Percentiles rank a stretch among this genome's conserved stretches.
phyloP scores from a whole-genome alignment of 2,888 invertebrate genomes.

The Rapana venosa region DNA sequence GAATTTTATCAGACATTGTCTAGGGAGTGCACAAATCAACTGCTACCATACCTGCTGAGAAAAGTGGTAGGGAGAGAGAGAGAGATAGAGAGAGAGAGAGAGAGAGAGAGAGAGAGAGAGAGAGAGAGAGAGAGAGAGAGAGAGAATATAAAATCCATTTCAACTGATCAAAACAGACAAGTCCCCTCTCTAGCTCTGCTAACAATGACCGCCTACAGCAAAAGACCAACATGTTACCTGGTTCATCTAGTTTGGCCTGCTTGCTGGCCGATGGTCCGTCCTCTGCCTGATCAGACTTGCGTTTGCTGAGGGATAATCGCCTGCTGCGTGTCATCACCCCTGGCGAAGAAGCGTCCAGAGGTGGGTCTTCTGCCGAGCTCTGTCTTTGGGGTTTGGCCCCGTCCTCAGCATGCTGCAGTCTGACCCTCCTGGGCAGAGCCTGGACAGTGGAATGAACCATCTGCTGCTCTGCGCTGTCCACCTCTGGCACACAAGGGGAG shows the following conservation, averaged over 20 bases:
- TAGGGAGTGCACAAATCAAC: too few relatives aligned
- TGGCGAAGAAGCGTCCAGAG: not conserved
- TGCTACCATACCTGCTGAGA: too few relatives aligned
- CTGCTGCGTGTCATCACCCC: conserved; percentile 38
- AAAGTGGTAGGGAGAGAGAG: not conserved
- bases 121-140: not conserved
- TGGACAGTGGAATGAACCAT: not conserved
- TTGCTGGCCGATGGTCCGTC: conserved; percentile 17
- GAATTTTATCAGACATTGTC: too few relatives aligned
- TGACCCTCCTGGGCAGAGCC: not conserved
- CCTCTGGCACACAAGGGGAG: not conserved
- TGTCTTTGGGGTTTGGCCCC: not conserved
- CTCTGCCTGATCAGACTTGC: conserved; percentile 26
- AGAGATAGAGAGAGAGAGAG: conserved; percentile 10
- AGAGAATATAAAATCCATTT: not conserved
- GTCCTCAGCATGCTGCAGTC: too few relatives aligned
- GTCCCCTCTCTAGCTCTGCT: not conserved
- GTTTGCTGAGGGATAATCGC: conserved; percentile 21
- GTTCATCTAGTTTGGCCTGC: not conserved
- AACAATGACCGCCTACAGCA: not conserved
- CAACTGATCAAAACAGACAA: not conserved
- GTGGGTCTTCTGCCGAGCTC: not conserved
- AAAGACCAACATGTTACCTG: conserved; percentile 13
- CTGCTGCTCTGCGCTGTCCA: not conserved
- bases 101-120: conserved; percentile 11